A percentile compares a stretch with the other conserved stretches of the same genome.
These are phyloP conservation scores for Drosophila varians DNA, from an alignment of 1,140 invertebrate genomes.

Conservation along the genomic window DNA sequence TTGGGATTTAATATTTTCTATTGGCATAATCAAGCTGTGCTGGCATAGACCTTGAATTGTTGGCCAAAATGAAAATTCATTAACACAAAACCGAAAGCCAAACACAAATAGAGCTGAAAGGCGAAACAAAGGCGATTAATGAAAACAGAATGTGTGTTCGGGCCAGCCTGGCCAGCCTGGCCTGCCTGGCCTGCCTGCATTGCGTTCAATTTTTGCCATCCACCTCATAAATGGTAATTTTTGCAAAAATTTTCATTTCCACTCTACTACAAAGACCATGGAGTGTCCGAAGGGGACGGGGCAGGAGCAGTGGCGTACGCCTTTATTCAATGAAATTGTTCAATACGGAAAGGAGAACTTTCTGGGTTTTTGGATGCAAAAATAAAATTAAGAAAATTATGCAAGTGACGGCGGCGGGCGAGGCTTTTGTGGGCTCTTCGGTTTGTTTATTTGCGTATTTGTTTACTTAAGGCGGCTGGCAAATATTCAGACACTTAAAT, in stretches of 20 bases:
- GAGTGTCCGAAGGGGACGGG: conserved; percentile 8
- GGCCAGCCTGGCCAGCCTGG: background rate
- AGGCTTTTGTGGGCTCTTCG: conserved; percentile 1
- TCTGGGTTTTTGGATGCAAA: conserved; percentile 1
- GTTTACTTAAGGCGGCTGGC: conserved; percentile 51
- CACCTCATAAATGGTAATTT: conserved; percentile 38
- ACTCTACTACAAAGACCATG: conserved; percentile 8
- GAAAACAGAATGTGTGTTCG: conserved; percentile 30
- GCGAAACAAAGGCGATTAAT: conserved; percentile 61
- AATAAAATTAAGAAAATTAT: conserved; percentile 64
- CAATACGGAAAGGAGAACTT: background rate
- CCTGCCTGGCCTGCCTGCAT: background rate
- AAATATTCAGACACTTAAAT: conserved; percentile 68
- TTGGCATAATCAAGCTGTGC: background rate
- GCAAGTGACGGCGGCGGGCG: conserved; percentile 13
- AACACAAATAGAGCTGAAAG: too few species aligned
- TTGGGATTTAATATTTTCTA: conserved; percentile 3
- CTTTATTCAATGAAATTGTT: conserved; percentile 55
- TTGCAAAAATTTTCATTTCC: conserved; percentile 26
- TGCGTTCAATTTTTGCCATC: conserved; percentile 11
- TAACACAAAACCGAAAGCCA: conserved; percentile 18
- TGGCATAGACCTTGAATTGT: background rate
- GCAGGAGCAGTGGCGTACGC: background rate
- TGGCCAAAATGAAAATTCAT: conserved; percentile 19
- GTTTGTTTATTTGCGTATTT: conserved; percentile 49